Evolutionary conservation across 2,797 vertebrate species (phyloP), one percentile per base, ranked within the genome.

Genomic region (Dendrocincla fuliginosa): DNA sequence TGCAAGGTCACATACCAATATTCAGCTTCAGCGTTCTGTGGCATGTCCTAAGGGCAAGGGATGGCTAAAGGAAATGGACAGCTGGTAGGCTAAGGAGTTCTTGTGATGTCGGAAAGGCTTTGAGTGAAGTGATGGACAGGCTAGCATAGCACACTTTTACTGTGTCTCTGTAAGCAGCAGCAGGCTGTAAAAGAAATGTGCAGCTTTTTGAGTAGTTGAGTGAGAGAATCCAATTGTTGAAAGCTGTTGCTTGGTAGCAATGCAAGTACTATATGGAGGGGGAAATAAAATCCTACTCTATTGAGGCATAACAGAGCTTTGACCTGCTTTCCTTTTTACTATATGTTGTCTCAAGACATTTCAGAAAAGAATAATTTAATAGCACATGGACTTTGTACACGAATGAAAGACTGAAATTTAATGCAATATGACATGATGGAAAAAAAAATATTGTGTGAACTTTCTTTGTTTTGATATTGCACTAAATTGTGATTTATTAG

Each of bases 371-470:
- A n/a, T 49, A 5, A 42, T 28, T 67, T 63, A 64, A 44, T 85
- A 68, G 27, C 10, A 42, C 23, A 11, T 20, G n/a, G n/a, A 25
- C 10, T 5, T 7, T 18, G 7, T 64, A 17, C 28, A 8, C 8
- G 65, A 53, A 41, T 20, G 15, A 37, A 89, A 63, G 75, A 74
- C 13, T 11, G n/a, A 11, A 32, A 77, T 74, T 68, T 64, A 8
- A 22, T 33, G 16, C 4, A 4, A 0, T 57, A 25, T 41, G 52
- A 47, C 4, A 25, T 28, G 0, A 15, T 60, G 19, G 3, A 11
- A 30, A 69, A 42, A 25, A 19, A 19, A 44, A 42, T 41, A 37
- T 3, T 27, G 1, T 75, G 4, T 35, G n/a, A 64, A 6, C 57
- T 77, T 73, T 74, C 6, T 75, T 61, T 30, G 11, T 75, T 67